Percentiles rank a stretch among this genome's conserved stretches.
These are phyloP conservation scores for Hypselothyrea guttata DNA, from an alignment of 2,888 invertebrate genomes.

Conservation along the genomic window DNA sequence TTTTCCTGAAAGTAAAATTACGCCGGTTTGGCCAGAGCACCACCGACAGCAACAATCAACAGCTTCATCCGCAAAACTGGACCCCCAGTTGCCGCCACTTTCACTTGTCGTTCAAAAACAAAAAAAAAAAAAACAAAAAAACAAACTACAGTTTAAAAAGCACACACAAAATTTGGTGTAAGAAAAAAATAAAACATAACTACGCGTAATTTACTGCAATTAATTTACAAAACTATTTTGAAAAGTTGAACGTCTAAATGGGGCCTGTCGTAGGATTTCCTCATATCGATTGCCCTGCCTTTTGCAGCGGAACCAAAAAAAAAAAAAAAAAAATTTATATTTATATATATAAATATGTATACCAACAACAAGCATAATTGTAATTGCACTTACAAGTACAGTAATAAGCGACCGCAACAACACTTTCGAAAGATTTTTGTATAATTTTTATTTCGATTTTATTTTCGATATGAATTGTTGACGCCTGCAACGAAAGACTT, in stretches of 20 bases:
- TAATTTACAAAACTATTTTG: constrained; percentile 41
- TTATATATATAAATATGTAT: constrained; percentile 2
- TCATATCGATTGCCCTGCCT: constrained; percentile 44
- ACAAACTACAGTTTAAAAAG: constrained; percentile 7
- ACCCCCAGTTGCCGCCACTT: constrained; percentile 30
- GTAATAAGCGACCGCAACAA: neutral
- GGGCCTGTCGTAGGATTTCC: constrained; percentile 38
- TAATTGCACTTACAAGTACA: constrained; percentile 3
- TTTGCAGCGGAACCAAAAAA: constrained; percentile 42
- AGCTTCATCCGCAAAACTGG: constrained; percentile 34
- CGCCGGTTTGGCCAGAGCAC: constrained; percentile 24
- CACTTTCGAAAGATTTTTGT: constrained; percentile 42
- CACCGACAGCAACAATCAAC: constrained; percentile 17
- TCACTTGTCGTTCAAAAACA: constrained; percentile 37
- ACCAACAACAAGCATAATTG: constrained; percentile 1
- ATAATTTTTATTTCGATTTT: neutral
- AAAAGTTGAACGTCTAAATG: constrained; percentile 10
- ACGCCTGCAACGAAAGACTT: constrained; percentile 37
- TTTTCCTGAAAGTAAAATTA: constrained; percentile 46
- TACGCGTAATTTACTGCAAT: constrained; percentile 43
- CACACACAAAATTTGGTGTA: neutral
- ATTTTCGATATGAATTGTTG: neutral
- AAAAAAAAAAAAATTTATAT: too few species aligned
- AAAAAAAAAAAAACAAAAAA: constrained; percentile 13
- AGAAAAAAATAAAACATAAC: constrained; percentile 19